Evolutionary conservation across 2,888 invertebrate genomes (phyloP).

Genomic region (Phyto melanocephala): DNA sequence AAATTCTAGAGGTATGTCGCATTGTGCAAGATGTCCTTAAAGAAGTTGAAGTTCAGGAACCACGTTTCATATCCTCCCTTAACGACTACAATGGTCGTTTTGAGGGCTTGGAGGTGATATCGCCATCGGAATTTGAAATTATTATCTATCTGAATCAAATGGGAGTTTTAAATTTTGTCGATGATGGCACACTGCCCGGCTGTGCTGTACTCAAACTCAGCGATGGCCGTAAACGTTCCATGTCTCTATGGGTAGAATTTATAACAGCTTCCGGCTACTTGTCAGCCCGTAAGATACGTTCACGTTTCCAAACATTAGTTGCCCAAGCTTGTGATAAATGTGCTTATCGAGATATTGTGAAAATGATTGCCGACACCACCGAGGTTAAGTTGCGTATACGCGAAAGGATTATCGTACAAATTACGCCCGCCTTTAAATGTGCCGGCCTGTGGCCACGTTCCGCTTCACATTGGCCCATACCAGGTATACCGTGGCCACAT

Average conservation of each 20-base stretch:
- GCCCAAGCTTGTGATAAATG: constrained; percentile 96
- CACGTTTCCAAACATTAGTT: constrained; percentile 93
- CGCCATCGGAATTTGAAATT: constrained; percentile 96
- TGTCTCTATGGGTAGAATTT: constrained; percentile 99
- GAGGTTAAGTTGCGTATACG: constrained; percentile 94
- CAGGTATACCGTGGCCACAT: constrained; percentile 95
- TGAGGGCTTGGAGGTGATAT: constrained; percentile 95
- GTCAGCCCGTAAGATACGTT: constrained; percentile 96
- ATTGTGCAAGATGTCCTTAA: constrained; percentile 97
- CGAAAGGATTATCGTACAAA: constrained; percentile 95
- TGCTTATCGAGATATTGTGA: constrained; percentile 94
- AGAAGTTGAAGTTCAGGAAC: constrained; percentile 97
- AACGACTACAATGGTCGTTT: constrained; percentile 93
- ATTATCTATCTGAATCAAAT: constrained; percentile 97
- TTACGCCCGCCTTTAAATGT: constrained; percentile 96
- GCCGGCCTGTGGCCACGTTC: constrained; percentile 96
- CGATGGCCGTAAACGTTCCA: constrained; percentile 96
- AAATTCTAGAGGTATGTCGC: constrained; percentile 93
- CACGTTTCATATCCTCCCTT: constrained; percentile 94
- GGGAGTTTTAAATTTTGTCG: constrained; percentile 99
- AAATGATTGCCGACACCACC: constrained; percentile 96
- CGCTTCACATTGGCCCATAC: constrained; percentile 95
- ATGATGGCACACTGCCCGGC: constrained; percentile 95
- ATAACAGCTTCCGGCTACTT: constrained; percentile 97
- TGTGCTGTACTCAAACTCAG: constrained; percentile 96